A percentile compares a stretch with the other conserved stretches of the same genome.
These are phyloP conservation scores for Diglossa cyanea DNA, from an alignment of 2,797 vertebrate species.

Conservation along the genomic window DNA sequence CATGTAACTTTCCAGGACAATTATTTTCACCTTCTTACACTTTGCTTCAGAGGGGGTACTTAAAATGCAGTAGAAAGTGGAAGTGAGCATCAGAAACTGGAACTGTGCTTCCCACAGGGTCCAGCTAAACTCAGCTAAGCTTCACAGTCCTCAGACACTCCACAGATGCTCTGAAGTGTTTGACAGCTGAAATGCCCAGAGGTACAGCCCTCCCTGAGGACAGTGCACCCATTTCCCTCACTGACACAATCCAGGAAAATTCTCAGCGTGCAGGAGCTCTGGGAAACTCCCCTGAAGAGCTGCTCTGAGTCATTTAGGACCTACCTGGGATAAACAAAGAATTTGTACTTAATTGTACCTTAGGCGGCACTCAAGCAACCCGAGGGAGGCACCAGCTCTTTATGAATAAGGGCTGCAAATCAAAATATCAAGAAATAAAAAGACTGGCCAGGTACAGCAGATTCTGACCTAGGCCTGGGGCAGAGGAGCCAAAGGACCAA, in stretches of 20 bases:
- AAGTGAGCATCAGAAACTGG: not conserved
- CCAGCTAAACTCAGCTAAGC: not conserved
- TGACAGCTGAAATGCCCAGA: not conserved
- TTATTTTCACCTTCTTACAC: not conserved
- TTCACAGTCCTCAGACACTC: not conserved
- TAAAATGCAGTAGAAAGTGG: not conserved
- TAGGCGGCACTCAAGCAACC: not conserved
- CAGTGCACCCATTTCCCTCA: not conserved
- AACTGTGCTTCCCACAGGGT: not conserved
- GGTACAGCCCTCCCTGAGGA: not conserved
- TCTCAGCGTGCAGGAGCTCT: accelerated
- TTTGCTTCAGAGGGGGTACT: not conserved
- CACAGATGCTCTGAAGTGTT: not conserved
- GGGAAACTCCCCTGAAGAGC: not conserved
- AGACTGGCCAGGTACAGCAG: not conserved
- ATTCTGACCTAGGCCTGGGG: not conserved
- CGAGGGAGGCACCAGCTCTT: not conserved
- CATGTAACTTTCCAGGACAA: not conserved
- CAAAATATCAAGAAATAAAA: not conserved
- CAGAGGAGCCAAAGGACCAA: not conserved
- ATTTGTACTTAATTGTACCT: not conserved
- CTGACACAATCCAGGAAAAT: not conserved
- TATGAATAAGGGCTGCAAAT: not conserved
- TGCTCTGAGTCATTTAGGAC: not conserved
- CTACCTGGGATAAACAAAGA: not conserved